These are phyloP conservation scores for Pterophyllum scalare DNA, from an alignment of 2,113 vertebrate species.

Conservation along the genomic window DNA sequence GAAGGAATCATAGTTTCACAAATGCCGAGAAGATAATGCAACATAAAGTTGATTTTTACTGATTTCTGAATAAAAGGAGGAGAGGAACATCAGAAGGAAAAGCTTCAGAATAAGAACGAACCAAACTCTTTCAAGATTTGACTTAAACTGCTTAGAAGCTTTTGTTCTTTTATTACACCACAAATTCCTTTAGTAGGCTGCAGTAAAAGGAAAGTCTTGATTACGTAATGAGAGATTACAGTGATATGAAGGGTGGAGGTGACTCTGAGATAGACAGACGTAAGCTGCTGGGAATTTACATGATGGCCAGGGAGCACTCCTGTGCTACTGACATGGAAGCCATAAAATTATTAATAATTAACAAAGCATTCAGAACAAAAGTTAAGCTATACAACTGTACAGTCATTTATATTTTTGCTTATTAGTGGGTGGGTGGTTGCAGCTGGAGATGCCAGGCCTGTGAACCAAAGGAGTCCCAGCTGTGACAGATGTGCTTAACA, in stretches of 20 bases:
- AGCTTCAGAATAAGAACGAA: not conserved
- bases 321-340: conserved; percentile 23
- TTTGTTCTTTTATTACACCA: not conserved
- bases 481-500: not conserved
- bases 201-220: not conserved
- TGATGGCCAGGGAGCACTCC: not conserved
- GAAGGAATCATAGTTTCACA: not conserved
- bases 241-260: not conserved
- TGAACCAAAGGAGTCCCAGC: not conserved
- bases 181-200: not conserved
- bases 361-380: conserved; percentile 13
- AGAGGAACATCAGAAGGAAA: not conserved
- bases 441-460: not conserved
- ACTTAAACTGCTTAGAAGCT: not conserved
- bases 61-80: not conserved
- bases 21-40: not conserved
- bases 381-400: not conserved
- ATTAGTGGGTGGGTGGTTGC: not conserved
- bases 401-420: not conserved
- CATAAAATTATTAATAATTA: conserved; percentile 64
- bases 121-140: not conserved
- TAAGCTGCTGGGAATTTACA: conserved; percentile 21
- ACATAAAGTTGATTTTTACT: not conserved
- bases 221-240: not conserved
- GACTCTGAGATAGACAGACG: not conserved